Base-by-base conservation (phyloP, 2,113 vertebrate genomes). In the Anoplopoma fimbria region DNA sequence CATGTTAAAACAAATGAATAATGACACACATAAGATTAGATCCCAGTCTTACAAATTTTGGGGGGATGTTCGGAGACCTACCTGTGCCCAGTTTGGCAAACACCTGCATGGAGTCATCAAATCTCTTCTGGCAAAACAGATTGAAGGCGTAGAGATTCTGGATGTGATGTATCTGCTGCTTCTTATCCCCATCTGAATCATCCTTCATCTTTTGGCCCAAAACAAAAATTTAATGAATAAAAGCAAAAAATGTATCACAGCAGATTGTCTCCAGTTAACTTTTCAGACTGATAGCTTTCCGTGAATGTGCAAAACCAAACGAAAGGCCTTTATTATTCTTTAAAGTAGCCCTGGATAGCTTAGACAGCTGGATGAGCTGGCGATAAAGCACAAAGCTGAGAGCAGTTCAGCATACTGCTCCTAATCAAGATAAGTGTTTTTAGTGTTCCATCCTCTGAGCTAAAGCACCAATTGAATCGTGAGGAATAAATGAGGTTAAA, bases 111-210 rank as follows among this genome's bases (percentile, higher is more conserved):
- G 98, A 99, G 80, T 99, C 98, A 86, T 99, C 98, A 80, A 99
- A 99, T 81, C 97, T 97, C 88, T 99, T 99, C 95, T 99, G 98
- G 92, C 98, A 99, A 88, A 99, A 99, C 75, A 99, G 96, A 86
- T 99, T 99, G 93, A 99, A 99, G 88, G 98, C 98, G 57, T 96
- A 99, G 21, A 99, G 95, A 90, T 99, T 99, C 95, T 99, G 99
- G 87, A 99, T 99, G 89, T 99, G 97, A 91, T 99, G 96, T 69
- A 99, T 99, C 92, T 99, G 98, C 68, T 99, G 98, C 81, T 95
- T 95, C 90, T 99, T 99, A 85, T 99, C 98, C 4, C 96, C 97
- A 27, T 99, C 97, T 0, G 97, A 97, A 86, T 99, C 97, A 77
- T 99, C 98, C 90, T 99, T 99, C 98, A 99, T 99, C 95, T 98